A percentile compares a stretch with the other conserved stretches of the same genome.
phyloP scores from a whole-genome alignment of 2,888 invertebrate species.

The Torymus auratus region DNA sequence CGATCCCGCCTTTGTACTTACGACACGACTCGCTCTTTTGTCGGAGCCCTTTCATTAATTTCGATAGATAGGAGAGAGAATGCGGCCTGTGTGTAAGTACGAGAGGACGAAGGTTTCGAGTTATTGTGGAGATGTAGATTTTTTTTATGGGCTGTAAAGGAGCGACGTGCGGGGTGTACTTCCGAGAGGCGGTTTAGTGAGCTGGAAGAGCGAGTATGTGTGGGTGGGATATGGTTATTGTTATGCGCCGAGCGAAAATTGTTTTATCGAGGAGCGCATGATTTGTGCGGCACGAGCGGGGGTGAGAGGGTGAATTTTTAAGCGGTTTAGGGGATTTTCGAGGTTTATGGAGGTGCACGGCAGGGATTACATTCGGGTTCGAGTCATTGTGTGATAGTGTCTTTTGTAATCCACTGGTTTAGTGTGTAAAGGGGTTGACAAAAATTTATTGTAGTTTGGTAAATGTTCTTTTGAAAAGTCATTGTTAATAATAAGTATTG shows the following conservation, averaged over 20 bases:
- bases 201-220: too few relatives aligned
- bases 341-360: neutral
- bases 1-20: neutral
- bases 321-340: neutral
- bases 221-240: neutral
- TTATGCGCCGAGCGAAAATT: slow-evolving; percentile 42
- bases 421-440: too few relatives aligned
- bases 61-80: neutral
- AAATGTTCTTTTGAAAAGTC: too few relatives aligned
- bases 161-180: neutral
- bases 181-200: too few relatives aligned
- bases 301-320: slow-evolving; percentile 4
- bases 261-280: slow-evolving; percentile 50
- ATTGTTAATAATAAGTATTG: too few relatives aligned
- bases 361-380: too few relatives aligned
- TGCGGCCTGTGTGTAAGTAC: neutral
- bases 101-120: slow-evolving; percentile 4
- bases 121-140: slow-evolving; percentile 43
- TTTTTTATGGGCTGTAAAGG: slow-evolving; percentile 50
- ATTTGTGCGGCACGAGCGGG: neutral
- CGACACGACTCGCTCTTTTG: slow-evolving; percentile 3
- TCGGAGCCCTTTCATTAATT: slow-evolving; percentile 23
- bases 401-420: too few relatives aligned
- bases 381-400: too few relatives aligned
- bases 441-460: too few relatives aligned